Percentiles rank a stretch among this genome's conserved stretches.
phyloP scores from a whole-genome alignment of 2,888 invertebrate genomes.

The Neria commutata region DNA sequence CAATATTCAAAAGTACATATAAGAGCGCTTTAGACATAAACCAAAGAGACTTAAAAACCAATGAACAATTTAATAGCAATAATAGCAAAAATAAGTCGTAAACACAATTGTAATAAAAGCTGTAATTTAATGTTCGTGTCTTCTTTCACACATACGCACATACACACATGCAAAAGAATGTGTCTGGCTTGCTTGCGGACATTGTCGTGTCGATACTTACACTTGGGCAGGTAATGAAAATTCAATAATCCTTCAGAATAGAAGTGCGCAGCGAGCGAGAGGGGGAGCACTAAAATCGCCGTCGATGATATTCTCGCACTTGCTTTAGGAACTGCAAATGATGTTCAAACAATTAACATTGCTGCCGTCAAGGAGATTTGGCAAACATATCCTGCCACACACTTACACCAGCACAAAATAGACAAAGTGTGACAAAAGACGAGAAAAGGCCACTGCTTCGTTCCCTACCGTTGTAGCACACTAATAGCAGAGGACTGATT shows the following conservation, averaged over 20 bases:
- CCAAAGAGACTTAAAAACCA: background rate
- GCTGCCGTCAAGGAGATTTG: no score
- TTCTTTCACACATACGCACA: background rate
- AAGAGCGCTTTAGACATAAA: background rate
- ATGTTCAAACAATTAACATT: no score
- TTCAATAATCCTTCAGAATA: slow-evolving; percentile 29
- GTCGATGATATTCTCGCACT: no score
- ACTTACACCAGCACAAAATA: no score
- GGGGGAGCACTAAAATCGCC: no score
- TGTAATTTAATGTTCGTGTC: background rate
- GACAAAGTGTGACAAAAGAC: no score
- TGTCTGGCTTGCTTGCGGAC: background rate
- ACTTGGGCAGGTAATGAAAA: slow-evolving; percentile 26
- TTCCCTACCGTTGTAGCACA: no score
- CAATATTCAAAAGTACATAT: background rate
- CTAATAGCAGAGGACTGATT: no score
- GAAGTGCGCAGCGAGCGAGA: no score
- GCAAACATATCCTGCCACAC: no score
- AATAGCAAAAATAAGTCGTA: background rate
- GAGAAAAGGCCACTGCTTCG: no score
- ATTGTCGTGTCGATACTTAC: slow-evolving; percentile 11
- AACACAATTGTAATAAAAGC: background rate
- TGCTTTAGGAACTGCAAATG: no score
- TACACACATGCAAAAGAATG: background rate
- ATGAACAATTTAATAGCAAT: slow-evolving; percentile 3